Base-by-base conservation (phyloP, 2,888 invertebrate genomes). In the Galerucella calmariensis region DNA sequence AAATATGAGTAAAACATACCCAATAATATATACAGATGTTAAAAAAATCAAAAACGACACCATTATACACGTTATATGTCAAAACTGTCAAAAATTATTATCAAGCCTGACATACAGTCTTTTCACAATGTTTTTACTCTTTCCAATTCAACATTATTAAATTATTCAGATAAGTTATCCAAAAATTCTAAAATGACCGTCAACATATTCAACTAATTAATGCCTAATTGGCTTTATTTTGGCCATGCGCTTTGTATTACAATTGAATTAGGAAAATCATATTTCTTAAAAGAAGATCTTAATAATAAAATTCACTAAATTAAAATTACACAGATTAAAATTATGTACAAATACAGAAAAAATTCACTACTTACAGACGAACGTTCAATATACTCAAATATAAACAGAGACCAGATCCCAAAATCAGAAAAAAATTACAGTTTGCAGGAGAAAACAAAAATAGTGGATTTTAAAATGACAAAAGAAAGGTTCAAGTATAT, bases 381-480 rank as follows among this genome's bases (percentile, higher is more conserved):
- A 73, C 67, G 67, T 78, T 78, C 78, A 81, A 80, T 81, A 77
- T 80, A 80, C 79, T 81, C 81, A 75, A 81, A 79, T 80, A 79
- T 76, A 80, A 80, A 79, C 67, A 72, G 58, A 46, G 46, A 44
- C 63, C 63, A 65, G 46, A 65, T 46, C 56, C 46, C 63, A 46
- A 65, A 65, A 20, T 16, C 46, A 56, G 20, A 44, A 65, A 65
- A 65, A 16, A 46, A 11, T 20, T 20, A n/a, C 62, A 41, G 8
- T 41, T 41, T n/a, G n/a, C 8, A 46, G 61, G 61, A 35, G 61
- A 61, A 61, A 61, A 61, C 35, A 61, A 61, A 35, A 2, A 35
- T 61, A 48, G 46, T 48, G n/a, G 35, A 61, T 35, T 35, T 58
- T 1, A 48, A 48, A 11, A 48, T 48, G 14, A 14, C 48, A 48